Evolutionary conservation across 2,797 vertebrate genomes (phyloP).

Genomic region (Cuniculus paca): DNA sequence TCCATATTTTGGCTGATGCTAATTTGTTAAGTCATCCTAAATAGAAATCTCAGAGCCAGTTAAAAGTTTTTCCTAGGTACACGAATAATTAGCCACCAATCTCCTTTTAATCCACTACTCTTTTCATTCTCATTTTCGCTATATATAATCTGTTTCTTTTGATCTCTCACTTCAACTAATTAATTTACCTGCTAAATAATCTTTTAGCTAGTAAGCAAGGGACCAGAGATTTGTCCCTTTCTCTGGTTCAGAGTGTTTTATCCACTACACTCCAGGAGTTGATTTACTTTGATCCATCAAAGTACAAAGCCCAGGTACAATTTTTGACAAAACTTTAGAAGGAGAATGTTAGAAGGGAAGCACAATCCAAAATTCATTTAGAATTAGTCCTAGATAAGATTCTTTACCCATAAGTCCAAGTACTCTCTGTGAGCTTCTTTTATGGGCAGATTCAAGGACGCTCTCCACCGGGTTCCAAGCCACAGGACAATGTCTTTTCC

Average conservation of each 20-base stretch:
- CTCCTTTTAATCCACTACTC: not conserved
- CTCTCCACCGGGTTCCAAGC: not conserved
- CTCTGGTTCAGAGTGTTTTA: not conserved
- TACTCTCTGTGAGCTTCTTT: not conserved
- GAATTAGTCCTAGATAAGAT: not conserved
- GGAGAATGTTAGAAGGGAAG: not conserved
- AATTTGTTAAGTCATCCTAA: not conserved
- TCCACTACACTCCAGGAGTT: not conserved
- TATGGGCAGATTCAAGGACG: not conserved
- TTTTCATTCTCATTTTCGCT: not conserved
- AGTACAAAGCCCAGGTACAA: not conserved
- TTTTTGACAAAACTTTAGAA: slow-evolving; percentile 25
- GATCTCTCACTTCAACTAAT: not conserved
- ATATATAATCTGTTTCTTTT: not conserved
- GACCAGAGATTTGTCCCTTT: not conserved
- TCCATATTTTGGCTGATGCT: not conserved
- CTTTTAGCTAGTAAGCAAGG: slow-evolving; percentile 16
- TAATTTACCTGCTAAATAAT: slow-evolving; percentile 7
- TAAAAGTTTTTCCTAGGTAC: not conserved
- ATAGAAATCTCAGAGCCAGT: not conserved
- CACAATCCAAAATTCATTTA: not conserved
- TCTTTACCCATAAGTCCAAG: not conserved
- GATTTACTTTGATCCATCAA: not conserved
- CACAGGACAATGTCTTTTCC: not conserved
- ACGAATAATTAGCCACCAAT: not conserved